Evolutionary conservation across 2,797 vertebrate species (phyloP).

Genomic region (Micropoecilia bifurca): DNA sequence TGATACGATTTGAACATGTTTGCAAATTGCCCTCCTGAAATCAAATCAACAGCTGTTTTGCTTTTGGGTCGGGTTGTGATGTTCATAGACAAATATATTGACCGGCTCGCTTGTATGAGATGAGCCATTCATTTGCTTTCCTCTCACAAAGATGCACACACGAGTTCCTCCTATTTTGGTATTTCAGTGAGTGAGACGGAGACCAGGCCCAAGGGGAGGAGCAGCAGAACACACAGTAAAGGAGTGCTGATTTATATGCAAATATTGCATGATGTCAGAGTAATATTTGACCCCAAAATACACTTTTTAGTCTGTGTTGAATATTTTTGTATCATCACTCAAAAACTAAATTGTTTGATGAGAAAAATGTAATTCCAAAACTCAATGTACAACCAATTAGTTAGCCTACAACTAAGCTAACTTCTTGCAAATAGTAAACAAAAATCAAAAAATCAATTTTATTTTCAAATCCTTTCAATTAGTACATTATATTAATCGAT

Average conservation of each 20-base stretch:
- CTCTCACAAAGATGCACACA: not conserved
- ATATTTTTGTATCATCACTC: not conserved
- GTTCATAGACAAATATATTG: not conserved
- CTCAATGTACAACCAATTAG: not conserved
- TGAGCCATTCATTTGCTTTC: not conserved
- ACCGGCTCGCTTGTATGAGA: not conserved
- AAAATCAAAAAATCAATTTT: no score
- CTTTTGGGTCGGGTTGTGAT: not conserved
- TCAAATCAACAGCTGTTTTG: not conserved
- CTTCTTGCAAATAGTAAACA: not conserved
- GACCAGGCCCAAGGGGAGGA: not conserved
- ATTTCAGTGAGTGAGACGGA: not conserved
- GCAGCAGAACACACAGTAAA: not conserved
- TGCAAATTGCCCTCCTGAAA: not conserved
- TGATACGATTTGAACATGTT: not conserved
- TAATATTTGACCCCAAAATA: not conserved
- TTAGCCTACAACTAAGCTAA: not conserved
- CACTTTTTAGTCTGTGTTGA: not conserved
- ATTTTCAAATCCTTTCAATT: no score
- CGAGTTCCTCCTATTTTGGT: not conserved
- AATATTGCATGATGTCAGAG: not conserved
- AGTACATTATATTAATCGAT: no score
- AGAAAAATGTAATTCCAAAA: not conserved
- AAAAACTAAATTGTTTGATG: not conserved
- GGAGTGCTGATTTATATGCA: not conserved